Evolutionary conservation across 2,113 vertebrate genomes (phyloP).

Genomic region (Jacana jacana): DNA sequence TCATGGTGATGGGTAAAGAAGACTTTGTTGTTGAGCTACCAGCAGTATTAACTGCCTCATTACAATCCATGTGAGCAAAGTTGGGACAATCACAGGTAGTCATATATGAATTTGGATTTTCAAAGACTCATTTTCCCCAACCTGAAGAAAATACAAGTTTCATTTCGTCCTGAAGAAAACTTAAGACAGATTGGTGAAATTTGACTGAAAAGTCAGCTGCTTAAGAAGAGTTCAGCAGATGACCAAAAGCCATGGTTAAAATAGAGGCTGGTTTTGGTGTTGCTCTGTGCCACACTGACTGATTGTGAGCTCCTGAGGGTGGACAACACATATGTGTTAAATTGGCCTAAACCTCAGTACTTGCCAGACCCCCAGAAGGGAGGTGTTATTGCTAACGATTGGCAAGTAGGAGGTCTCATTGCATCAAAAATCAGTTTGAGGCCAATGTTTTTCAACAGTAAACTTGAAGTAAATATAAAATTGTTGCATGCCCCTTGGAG

Average conservation of each 20-base stretch:
- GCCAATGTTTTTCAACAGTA: not conserved
- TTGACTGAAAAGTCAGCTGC: not conserved
- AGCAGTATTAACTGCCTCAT: not conserved
- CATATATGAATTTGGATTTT: not conserved
- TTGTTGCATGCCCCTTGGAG: accelerated
- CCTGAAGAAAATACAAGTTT: not conserved
- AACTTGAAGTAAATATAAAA: not conserved
- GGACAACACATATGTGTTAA: accelerated
- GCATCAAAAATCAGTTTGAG: not conserved
- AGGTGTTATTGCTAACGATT: not conserved
- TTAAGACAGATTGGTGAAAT: not conserved
- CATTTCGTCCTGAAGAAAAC: not conserved
- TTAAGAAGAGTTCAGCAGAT: not conserved
- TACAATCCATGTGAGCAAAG: not conserved
- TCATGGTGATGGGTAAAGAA: not conserved
- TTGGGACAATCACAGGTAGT: not conserved
- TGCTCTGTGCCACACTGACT: not conserved
- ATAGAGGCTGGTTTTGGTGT: not conserved
- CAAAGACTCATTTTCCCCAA: not conserved
- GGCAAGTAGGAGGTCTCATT: not conserved
- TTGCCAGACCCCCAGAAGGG: not conserved
- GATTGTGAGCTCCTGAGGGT: not conserved
- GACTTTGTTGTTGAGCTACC: not conserved
- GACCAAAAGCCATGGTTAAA: not conserved
- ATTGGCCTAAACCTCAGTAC: not conserved